Base-by-base conservation (phyloP, 2,888 invertebrate genomes). In the Torymus tubicola region DNA sequence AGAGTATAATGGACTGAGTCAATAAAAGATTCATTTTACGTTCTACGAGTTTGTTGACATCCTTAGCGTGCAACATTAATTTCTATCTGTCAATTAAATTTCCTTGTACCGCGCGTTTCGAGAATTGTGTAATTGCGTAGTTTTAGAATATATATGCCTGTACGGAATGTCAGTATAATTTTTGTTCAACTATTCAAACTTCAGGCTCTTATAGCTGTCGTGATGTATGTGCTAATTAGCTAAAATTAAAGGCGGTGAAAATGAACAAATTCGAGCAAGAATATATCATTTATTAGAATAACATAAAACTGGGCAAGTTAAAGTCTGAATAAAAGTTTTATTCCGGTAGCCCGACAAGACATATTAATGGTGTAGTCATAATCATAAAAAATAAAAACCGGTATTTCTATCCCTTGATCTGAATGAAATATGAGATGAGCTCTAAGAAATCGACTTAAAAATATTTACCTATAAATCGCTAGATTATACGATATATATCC, bases 251-350 rank as follows among this genome's bases (percentile, higher is more conserved):
- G 21, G 63, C 68, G 31, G 42, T 64, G 53, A 64, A 64, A 69
- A 53, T 69, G 1, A 42, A 42, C 42, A 42, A 42, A 42, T 70
- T 18, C 14, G 53, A 68, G 63, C 52, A 57, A 67, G 53, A 63
- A 72, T 65, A 70, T 61, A 14, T 64, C 75, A 71, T 80, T 61
- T 52, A 67, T 76, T 24, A 55, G 11, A 55, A 52, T n/a, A n/a
- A 31, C 42, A 61, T 53, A 63, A 52, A 71, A 50, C 8, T 24
- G 58, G 14, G 14, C 24, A 0, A 18, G 61, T 69, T 31, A 11
- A 71, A 65, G 72, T 75, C 75, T 75, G 75, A 78, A 81, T 74
- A 67, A 78, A 76, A 79, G 70, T 70, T 78, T 77, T 82, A 82
- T 82, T 77, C 77, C 75, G 61, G 77, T 82, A 82, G 79, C 77